phyloP scores from a whole-genome alignment of 2,113 vertebrate genomes.

The Otis tarda region DNA sequence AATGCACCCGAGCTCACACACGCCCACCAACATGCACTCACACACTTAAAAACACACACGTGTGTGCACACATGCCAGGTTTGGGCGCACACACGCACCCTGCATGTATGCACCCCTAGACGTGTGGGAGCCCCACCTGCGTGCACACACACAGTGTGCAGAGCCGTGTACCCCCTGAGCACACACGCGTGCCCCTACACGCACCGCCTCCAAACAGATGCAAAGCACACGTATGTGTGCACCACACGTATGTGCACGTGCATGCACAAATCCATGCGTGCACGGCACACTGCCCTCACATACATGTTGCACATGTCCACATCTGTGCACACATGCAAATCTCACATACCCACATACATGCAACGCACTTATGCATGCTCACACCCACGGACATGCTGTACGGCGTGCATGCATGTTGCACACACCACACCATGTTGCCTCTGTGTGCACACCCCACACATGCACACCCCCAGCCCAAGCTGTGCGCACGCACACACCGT shows the following conservation, averaged over 20 bases:
- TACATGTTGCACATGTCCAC: too few relatives aligned
- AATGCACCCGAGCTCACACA: too few relatives aligned
- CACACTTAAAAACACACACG: not conserved
- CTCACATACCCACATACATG: not conserved
- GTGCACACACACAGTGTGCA: not conserved
- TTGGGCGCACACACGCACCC: not conserved
- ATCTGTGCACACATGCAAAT: too few relatives aligned
- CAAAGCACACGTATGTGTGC: not conserved
- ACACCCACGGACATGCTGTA: too few relatives aligned
- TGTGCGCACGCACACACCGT: not conserved
- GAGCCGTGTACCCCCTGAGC: not conserved
- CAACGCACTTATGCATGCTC: not conserved
- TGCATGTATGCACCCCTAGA: too few relatives aligned
- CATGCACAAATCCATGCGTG: too few relatives aligned
- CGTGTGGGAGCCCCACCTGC: not conserved
- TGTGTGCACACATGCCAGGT: not conserved
- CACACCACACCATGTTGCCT: too few relatives aligned
- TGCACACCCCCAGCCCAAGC: too few relatives aligned
- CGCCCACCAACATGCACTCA: not conserved
- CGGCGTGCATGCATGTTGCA: rapidly evolving
- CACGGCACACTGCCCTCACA: too few relatives aligned
- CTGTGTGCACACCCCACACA: too few relatives aligned
- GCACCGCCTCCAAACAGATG: too few relatives aligned
- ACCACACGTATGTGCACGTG: not conserved
- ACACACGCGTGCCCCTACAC: too few relatives aligned